Conservation (phyloP, 2,888 invertebrate species). For the Euplexia lucipara region DNA sequence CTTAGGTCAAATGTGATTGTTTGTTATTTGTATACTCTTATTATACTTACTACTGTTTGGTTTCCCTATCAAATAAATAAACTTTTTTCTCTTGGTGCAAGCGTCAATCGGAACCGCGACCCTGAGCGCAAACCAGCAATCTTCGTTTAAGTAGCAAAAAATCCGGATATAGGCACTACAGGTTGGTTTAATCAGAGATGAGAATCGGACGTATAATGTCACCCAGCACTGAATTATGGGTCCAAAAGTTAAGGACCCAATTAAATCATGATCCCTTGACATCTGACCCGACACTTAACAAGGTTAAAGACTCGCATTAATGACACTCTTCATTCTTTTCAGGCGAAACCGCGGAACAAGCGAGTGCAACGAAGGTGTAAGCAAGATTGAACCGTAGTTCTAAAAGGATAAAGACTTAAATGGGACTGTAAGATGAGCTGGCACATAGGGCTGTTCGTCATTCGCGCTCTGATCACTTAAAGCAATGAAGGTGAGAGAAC, state of each 20-base stretch:
- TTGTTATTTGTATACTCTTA: too few species aligned
- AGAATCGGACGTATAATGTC: slow-evolving; percentile 2
- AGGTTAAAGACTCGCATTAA: slow-evolving; percentile 61
- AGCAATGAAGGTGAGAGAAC: slow-evolving; percentile 71
- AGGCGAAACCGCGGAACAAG: slow-evolving; percentile 40
- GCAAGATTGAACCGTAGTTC: slow-evolving; percentile 37
- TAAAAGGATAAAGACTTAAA: slow-evolving; percentile 47
- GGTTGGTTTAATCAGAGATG: background rate
- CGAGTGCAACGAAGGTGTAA: slow-evolving; percentile 11
- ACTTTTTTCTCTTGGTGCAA: background rate
- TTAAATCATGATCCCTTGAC: slow-evolving; percentile 64
- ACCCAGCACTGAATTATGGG: slow-evolving; percentile 16
- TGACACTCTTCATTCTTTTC: slow-evolving; percentile 58
- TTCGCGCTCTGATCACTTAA: slow-evolving; percentile 71
- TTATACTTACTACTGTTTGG: too few species aligned
- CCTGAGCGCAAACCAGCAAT: background rate
- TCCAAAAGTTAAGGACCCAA: slow-evolving; percentile 62
- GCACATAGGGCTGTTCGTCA: slow-evolving; percentile 61
- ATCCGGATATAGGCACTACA: slow-evolving; percentile 8
- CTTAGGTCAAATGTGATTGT: too few species aligned
- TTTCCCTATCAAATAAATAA: too few species aligned
- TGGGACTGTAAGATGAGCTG: slow-evolving; percentile 70
- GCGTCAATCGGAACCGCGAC: background rate
- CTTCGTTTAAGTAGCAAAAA: slow-evolving; percentile 15
- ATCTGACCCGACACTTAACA: slow-evolving; percentile 46